Base-by-base conservation (phyloP, 2,888 invertebrate species). In the Cosmia pyralina region DNA sequence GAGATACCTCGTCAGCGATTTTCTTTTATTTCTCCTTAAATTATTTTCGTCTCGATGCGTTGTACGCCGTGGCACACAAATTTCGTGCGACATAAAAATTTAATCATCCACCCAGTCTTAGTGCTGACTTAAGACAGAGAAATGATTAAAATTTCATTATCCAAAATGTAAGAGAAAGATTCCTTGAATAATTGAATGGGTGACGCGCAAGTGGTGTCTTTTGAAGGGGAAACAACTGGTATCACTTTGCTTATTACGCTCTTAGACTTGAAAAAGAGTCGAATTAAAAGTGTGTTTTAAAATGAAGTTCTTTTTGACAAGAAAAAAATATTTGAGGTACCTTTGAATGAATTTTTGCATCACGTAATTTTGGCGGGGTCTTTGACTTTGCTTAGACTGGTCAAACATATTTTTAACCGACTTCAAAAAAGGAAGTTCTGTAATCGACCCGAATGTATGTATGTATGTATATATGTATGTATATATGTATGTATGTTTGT, bases 71-170 rank as follows among this genome's bases (percentile, higher is more conserved):
- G 4, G 46, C 34, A n/a, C 13, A 34, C 28, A 55, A 63, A 71
- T 60, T 76, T 48, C 60, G 46, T 58, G 63, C 19, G 28, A 62
- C 72, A 75, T 89, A 82, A 87, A 89, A 89, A 88, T 85, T 81
- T 88, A 85, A 90, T 87, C 85, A 84, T 79, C 77, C 82, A 77
- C 73, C 78, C 70, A 83, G 79, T 76, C 82, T 87, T 88, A 90
- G 88, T 88, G 88, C 92, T 88, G 89, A 89, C 90, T 89, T 87
- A 87, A 89, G 87, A 83, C 77, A 84, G 80, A 87, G 81, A 86
- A 90, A 91, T 92, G 89, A 93, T 94, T 93, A 94, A 94, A 93
- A 90, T 93, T 94, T 94, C 92, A 94, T 91, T 91, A 90, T 86
- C 85, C 89, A 90, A 93, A 94, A 94, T 93, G 93, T 92, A 92